phyloP scores from a whole-genome alignment of 1,140 invertebrate species.

The Pristionchus pacificus region DNA sequence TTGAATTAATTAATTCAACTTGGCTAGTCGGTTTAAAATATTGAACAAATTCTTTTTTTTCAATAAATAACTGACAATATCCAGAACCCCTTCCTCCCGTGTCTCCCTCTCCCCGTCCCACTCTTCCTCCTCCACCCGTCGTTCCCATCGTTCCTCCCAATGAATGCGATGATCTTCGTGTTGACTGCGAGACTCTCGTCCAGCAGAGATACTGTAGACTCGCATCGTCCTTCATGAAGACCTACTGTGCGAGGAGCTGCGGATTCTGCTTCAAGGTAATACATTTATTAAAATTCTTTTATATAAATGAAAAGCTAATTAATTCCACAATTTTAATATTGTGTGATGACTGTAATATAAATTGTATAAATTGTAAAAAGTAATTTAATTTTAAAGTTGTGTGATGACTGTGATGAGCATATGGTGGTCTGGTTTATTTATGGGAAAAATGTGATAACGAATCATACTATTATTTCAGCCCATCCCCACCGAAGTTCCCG shows the following conservation, averaged over 20 bases:
- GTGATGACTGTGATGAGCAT: neutral
- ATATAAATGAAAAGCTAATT: too few species aligned
- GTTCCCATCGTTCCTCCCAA: slow-evolving; percentile 10
- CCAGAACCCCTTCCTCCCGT: slow-evolving; percentile 3
- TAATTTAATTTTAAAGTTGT: too few species aligned
- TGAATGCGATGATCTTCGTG: slow-evolving; percentile 59
- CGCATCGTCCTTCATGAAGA: slow-evolving; percentile 47
- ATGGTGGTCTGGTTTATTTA: too few species aligned
- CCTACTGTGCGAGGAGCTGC: slow-evolving; percentile 50
- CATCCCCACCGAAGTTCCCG: slow-evolving; percentile 45
- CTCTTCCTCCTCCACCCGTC: neutral
- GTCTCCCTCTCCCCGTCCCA: slow-evolving; percentile 8
- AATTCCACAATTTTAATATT: too few species aligned
- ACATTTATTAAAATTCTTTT: too few species aligned
- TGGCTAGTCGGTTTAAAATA: too few species aligned
- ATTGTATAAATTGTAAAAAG: too few species aligned
- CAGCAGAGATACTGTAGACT: slow-evolving; percentile 42
- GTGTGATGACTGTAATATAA: too few species aligned
- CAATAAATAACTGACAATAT: slow-evolving; percentile 14
- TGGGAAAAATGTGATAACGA: too few species aligned
- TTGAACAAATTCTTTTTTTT: slow-evolving; percentile 1
- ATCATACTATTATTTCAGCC: slow-evolving; percentile 22
- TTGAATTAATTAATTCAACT: too few species aligned
- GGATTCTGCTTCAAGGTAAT: slow-evolving; percentile 51
- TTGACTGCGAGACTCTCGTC: slow-evolving; percentile 57